Conservation (phyloP, 1,140 invertebrate genomes). For the Drosophila simulans region DNA sequence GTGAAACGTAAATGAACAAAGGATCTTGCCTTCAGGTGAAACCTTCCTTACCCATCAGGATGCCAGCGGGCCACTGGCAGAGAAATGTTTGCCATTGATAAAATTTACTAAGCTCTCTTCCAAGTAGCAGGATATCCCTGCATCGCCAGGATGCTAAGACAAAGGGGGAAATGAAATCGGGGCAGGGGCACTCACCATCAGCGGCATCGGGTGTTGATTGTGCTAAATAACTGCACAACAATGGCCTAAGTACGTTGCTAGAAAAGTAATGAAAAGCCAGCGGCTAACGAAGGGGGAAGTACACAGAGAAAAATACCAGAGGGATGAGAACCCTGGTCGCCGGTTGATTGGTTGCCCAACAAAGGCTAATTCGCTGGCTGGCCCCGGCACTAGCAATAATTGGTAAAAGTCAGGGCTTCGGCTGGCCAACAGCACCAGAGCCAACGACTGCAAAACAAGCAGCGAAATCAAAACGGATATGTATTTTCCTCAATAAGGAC, state of each 20-base stretch:
- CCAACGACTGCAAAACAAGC: constrained; percentile 35
- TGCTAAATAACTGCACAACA: constrained; percentile 82
- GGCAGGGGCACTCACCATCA: constrained; percentile 44
- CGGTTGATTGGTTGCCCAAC: constrained; percentile 78
- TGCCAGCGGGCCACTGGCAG: not conserved
- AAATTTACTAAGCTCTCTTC: constrained; percentile 58
- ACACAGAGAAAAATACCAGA: constrained; percentile 1
- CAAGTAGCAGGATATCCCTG: constrained; percentile 25
- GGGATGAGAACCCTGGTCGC: not conserved
- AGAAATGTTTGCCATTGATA: constrained; percentile 69
- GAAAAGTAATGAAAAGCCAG: constrained; percentile 79
- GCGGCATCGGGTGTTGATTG: constrained; percentile 78
- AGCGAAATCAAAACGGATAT: constrained; percentile 17
- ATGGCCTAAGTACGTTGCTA: constrained; percentile 83
- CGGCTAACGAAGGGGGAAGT: constrained; percentile 17
- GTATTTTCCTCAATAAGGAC: too few relatives aligned
- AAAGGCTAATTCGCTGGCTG: constrained; percentile 79
- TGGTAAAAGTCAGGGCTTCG: constrained; percentile 71
- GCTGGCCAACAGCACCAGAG: constrained; percentile 32
- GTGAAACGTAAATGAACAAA: constrained; percentile 77
- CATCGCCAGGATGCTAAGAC: constrained; percentile 2
- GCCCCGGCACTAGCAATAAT: constrained; percentile 75
- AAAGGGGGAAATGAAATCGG: not conserved
- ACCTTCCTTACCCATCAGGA: constrained; percentile 11
- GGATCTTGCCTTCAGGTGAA: constrained; percentile 58